These are phyloP conservation scores for Cotesia chilonis DNA, from an alignment of 1,140 invertebrate species.

Conservation along the genomic window DNA sequence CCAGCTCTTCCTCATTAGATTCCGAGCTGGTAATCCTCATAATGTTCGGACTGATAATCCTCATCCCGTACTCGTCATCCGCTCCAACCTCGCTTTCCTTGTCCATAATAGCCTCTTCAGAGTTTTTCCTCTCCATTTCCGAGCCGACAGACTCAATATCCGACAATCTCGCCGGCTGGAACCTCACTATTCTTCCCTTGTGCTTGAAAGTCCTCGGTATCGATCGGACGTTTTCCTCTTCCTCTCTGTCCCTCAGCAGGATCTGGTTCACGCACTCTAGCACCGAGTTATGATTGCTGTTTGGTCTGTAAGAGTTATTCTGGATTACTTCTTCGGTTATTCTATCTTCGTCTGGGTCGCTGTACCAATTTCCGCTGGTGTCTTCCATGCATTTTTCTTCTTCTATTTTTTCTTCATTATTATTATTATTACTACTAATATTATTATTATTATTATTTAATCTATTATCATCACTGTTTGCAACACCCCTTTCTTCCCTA, in stretches of 20 bases:
- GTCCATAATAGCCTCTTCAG: constrained; percentile 52
- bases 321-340: constrained; percentile 66
- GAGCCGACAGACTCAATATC: constrained; percentile 65
- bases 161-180: constrained; percentile 60
- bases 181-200: constrained; percentile 60
- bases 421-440: not conserved
- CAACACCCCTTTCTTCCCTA: not conserved
- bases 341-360: constrained; percentile 74
- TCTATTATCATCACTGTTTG: not conserved
- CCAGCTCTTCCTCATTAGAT: constrained; percentile 44
- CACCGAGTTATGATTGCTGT: constrained; percentile 76
- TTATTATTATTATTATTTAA: constrained; percentile 11
- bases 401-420: constrained; percentile 62
- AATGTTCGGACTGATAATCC: constrained; percentile 40
- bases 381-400: constrained; percentile 66
- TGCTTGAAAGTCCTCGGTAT: constrained; percentile 60
- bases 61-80: constrained; percentile 58
- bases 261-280: constrained; percentile 82
- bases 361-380: constrained; percentile 76
- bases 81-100: constrained; percentile 36
- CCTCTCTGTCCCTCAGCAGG: constrained; percentile 69
- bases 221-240: constrained; percentile 56
- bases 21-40: constrained; percentile 31
- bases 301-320: constrained; percentile 58
- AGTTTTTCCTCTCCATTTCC: constrained; percentile 62